Evolutionary conservation across 2,797 vertebrate species (phyloP), one percentile per base, ranked within the genome.

Genomic region (Micrastur ruficollis): DNA sequence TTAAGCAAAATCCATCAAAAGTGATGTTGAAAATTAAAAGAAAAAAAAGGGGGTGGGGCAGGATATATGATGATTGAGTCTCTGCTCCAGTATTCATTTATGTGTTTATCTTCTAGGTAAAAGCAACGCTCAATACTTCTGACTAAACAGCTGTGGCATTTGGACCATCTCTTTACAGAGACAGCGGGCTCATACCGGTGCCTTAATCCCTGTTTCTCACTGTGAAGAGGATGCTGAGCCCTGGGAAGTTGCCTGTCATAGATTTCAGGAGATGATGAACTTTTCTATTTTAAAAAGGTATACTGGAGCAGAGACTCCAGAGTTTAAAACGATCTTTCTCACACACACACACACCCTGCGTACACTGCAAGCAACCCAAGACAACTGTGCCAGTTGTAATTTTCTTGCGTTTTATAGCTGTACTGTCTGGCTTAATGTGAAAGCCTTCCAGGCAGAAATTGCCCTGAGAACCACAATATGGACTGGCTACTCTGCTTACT

Each of bases 291-390:
- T 34, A 32, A 66, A 49, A 67, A 18, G 3, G 31, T 65, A 46
- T 90, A 86, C 71, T 4, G 3, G 5, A 81, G 31, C 9, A 79
- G 40, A 70, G 14, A 4, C 16, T 72, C 14, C 13, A 55, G 53
- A 79, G 23, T 75, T 75, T 81, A 47, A 62, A 82, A 27, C 3
- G 47, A 26, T 42, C 26, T 58, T 75, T 63, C 47, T 66, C 22
- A 14, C 19, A 44, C 14, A 52, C 11, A 15, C 1, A 2, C 18
- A 2, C 14, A 0, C 20, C 3, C 29, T 4, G 3, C 0, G 0
- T 56, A 15, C 12, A 14, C 47, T 50, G 16, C 19, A 85, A 89
- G 11, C 16, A 79, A 49, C 15, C 15, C 13, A 36, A 8, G 12
- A 66, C 49, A 73, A 70, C 19, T 55, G 11, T 44, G 18, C 14